These are phyloP conservation scores for Bombylius major DNA, from an alignment of 2,888 invertebrate genomes.

Conservation along the genomic window DNA sequence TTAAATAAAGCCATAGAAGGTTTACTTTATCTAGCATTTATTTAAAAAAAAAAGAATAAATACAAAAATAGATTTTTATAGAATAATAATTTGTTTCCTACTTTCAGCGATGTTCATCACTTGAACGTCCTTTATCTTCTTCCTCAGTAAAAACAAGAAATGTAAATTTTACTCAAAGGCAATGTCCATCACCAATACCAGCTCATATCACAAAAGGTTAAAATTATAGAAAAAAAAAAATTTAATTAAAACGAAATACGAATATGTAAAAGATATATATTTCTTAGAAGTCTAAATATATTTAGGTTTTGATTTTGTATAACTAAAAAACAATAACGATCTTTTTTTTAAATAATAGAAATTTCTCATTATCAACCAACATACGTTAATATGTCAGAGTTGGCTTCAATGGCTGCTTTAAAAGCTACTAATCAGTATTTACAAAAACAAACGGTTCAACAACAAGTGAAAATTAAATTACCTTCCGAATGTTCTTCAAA, in stretches of 20 bases:
- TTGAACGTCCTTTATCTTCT: slow-evolving; percentile 68
- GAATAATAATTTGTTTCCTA: background rate
- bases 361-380: slow-evolving; percentile 48
- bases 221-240: background rate
- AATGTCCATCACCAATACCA: slow-evolving; percentile 57
- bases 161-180: slow-evolving; percentile 37
- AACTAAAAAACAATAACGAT: background rate
- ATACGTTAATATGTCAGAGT: slow-evolving; percentile 85
- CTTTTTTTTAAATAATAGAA: slow-evolving; percentile 11
- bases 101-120: slow-evolving; percentile 62
- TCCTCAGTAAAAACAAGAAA: slow-evolving; percentile 38
- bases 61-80: no score
- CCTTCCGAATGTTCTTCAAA: slow-evolving; percentile 14
- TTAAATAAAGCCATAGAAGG: background rate
- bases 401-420: slow-evolving; percentile 68
- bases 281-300: no score
- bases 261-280: no score
- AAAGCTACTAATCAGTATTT: slow-evolving; percentile 47
- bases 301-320: no score
- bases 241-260: background rate
- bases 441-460: slow-evolving; percentile 28
- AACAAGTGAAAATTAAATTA: slow-evolving; percentile 26
- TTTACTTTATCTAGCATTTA: background rate
- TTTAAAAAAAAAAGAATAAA: background rate
- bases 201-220: slow-evolving; percentile 65